Base-by-base conservation (phyloP, 1,140 invertebrate genomes). In the Diachasmimorpha longicaudata region DNA sequence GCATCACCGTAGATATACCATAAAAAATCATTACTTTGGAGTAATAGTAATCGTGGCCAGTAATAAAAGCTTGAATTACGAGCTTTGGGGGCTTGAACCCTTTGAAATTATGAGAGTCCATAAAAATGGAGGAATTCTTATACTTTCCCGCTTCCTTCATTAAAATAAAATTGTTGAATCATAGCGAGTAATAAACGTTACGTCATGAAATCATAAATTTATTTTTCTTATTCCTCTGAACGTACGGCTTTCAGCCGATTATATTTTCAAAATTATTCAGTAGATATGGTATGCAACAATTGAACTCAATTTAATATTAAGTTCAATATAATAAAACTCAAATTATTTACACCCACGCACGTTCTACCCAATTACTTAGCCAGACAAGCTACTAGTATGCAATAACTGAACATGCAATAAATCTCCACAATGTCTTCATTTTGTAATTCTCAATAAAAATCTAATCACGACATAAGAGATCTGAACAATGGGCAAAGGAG, bases 401-500 rank as follows among this genome's bases (percentile, higher is more conserved):
- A 63, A 25, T 25, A 63, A 3, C 16, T 10, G 1, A 9, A n/a
- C 48, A 52, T 16, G 48, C 48, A 52, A 52, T 52, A 52, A 52
- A 52, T 52, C 48, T n/a, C 48, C 16, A n/a, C 48, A 52, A 52
- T 16, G 14, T 52, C 48, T 52, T 52, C 48, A 52, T 52, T 16
- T 52, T 52, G 48, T 52, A 52, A 52, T 52, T 8, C 48, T 16
- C 16, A 52, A 16, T 52, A 52, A 52, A 52, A 52, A 52, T 13
- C 14, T 52, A 52, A 52, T 19, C 13, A 52, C 48, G 31, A 58
- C 46, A 72, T 58, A 13, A 55, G 16, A 36, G 23, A 55, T 16
- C 1, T 13, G 6, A 39, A 72, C 70, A 72, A 72, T 58, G 48
- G 70, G 37, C 8, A 31, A 58, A 72, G 44, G 46, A 58, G 70